Percentiles rank a stretch among this genome's conserved stretches.
Conservation (phyloP, 2,113 vertebrate species). For the Enhydra lutris region DNA sequence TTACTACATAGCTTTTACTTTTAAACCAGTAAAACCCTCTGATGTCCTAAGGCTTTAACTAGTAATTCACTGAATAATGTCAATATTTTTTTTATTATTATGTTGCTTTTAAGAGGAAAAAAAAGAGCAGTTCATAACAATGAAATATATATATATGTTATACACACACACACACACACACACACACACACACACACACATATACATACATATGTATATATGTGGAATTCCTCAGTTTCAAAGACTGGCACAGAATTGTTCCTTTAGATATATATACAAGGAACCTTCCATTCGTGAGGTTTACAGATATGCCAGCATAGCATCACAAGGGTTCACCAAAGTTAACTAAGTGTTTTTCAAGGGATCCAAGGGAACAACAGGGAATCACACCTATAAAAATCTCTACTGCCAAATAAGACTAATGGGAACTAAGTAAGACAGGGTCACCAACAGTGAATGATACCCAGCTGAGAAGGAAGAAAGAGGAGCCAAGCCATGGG, state of each 20-base stretch:
- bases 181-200: not conserved
- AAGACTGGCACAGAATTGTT: not conserved
- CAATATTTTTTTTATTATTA: not conserved
- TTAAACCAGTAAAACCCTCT: not conserved
- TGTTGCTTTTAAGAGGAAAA: not conserved
- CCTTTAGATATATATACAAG: not conserved
- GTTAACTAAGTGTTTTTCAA: not conserved
- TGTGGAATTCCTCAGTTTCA: not conserved
- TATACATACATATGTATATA: not conserved
- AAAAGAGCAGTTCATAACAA: not conserved
- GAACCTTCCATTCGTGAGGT: not conserved
- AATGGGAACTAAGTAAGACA: not conserved
- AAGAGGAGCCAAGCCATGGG: not conserved
- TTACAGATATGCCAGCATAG: not conserved
- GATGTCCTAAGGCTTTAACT: not conserved
- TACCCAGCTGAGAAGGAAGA: rapidly evolving
- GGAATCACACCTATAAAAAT: not conserved
- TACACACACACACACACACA: no score
- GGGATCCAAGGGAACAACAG: not conserved
- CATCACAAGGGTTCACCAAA: not conserved
- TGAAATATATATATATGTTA: not conserved
- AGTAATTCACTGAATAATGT: not conserved
- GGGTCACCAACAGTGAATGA: not conserved
- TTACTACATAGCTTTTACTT: not conserved
- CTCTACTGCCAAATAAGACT: not conserved